Conservation (phyloP, 2,113 vertebrate genomes). For the Nothocercus nigrocapillus region DNA sequence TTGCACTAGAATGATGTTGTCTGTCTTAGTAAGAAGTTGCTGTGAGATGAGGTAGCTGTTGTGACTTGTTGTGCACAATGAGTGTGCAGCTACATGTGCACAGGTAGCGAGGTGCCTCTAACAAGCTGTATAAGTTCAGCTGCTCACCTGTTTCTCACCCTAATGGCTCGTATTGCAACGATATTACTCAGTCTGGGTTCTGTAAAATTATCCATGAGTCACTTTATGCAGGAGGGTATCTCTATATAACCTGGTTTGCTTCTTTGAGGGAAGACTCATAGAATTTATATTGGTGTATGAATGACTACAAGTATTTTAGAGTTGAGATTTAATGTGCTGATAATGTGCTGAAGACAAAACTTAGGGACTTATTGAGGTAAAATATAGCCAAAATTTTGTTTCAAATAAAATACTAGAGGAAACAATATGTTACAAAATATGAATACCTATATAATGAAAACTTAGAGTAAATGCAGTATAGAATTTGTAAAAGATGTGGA, state of each 20-base stretch:
- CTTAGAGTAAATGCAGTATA: not conserved
- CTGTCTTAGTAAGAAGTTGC: not conserved
- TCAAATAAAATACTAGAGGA: not conserved
- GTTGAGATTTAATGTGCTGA: not conserved
- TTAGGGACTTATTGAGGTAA: not conserved
- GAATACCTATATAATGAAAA: not conserved
- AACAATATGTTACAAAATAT: not conserved
- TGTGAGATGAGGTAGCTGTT: not conserved
- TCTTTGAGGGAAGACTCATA: not conserved
- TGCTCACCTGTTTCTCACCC: not conserved
- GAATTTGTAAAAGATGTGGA: not conserved
- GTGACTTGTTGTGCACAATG: not conserved
- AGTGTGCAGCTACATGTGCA: not conserved
- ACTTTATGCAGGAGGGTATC: not conserved
- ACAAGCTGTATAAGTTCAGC: not conserved
- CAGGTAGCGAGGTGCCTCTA: not conserved
- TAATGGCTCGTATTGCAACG: not conserved
- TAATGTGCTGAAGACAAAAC: not conserved
- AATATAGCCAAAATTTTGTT: not conserved
- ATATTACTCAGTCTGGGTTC: not conserved
- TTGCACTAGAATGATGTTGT: not conserved
- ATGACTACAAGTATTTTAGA: not conserved
- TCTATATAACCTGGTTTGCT: not conserved
- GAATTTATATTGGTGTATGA: not conserved
- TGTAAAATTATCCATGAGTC: not conserved